Base-by-base conservation (phyloP, 2,888 invertebrate species). In the Stramonita haemastoma region DNA sequence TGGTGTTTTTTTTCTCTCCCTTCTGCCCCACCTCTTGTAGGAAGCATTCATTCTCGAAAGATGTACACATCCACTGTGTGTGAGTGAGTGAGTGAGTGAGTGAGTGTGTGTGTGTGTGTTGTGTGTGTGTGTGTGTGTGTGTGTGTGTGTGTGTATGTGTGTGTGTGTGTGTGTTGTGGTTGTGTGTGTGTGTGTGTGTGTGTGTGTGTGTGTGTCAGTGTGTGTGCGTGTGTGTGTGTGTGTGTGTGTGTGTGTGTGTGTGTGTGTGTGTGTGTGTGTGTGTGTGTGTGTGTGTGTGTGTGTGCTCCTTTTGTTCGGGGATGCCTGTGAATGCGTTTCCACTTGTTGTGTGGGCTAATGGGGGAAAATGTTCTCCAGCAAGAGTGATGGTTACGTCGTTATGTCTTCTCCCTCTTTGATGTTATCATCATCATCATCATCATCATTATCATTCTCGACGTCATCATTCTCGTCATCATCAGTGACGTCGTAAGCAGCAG, bases 51-150 rank as follows among this genome's bases (percentile, higher is more conserved):
- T 46, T 46, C 46, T 8, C 8, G 46, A 8, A 46, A 46, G 46
- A 46, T 46, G 46, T 46, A 46, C 46, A 46, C 46, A 46, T 46
- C 46, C 46, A 46, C 32, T 79, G 79, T 79, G 13, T 34, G 73
- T 73, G 73, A n/a, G 73, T 73, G 26, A n/a, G 73, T 73, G 73
- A 5, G n/a, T 73, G 73, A n/a, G 73, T 73, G 26, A n/a, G 73
- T 73, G 73, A n/a, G 73, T n/a, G n/a, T 73, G 73, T n/a, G 73
- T 73, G 22, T 73, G 22, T 73, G 73, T 73, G 73, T 73, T n/a
- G 73, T n/a, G n/a, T 73, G 22, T n/a, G 73, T 73, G 73, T n/a
- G 73, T n/a, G 73, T n/a, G n/a, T n/a, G 73, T 73, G n/a, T 26
- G 73, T 73, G 73, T 73, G 73, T n/a, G 22, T 73, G 73, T n/a